Evolutionary conservation across 2,113 vertebrate genomes (phyloP), one percentile per base, ranked within the genome.

Genomic region (Chaenocephalus aceratus): DNA sequence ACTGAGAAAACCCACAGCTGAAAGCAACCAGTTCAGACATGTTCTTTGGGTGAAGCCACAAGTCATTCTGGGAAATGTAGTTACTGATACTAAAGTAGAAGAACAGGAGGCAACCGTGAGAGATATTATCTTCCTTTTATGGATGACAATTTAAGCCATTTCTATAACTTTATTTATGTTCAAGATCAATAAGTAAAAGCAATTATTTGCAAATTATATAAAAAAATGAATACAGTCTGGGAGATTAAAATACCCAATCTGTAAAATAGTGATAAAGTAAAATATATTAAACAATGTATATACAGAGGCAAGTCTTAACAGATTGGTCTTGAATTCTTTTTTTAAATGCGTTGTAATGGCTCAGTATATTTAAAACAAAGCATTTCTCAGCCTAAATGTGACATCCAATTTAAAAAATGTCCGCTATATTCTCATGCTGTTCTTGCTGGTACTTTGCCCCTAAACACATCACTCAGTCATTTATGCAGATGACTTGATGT

Each of bases 61-160:
- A 79, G 71, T 60, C 44, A 18, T 73, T 74, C 30, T 85, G 79
- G 82, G 73, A 81, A 83, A 88, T 78, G 72, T 70, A 82, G 82
- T 65, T 74, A 70, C 51, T 16, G 14, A 45, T 57, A 60, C 9
- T 44, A 61, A 75, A 36, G 30, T 2, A 1, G 41, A 66, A 5
- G 10, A 53, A 52, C 46, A 41, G 2, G 13, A 65, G 6, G 36
- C 21, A 56, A 12, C 36, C 36, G 36, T 6, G 36, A 41, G 36
- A 41, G 36, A 41, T 6, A 41, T 6, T 41, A 41, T 41, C 36
- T 41, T 7, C 36, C 7, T 41, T 6, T 41, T 6, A 6, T 41
- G 5, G 5, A 41, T 41, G 36, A 41, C 36, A 6, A 1, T 41
- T 41, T 41, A 41, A 6, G 36, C 36, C 36, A 41, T 41, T 6